Percentiles rank a stretch among this genome's conserved stretches.
phyloP scores from a whole-genome alignment of 2,113 vertebrate genomes.

The Xyliphius kryptos region DNA sequence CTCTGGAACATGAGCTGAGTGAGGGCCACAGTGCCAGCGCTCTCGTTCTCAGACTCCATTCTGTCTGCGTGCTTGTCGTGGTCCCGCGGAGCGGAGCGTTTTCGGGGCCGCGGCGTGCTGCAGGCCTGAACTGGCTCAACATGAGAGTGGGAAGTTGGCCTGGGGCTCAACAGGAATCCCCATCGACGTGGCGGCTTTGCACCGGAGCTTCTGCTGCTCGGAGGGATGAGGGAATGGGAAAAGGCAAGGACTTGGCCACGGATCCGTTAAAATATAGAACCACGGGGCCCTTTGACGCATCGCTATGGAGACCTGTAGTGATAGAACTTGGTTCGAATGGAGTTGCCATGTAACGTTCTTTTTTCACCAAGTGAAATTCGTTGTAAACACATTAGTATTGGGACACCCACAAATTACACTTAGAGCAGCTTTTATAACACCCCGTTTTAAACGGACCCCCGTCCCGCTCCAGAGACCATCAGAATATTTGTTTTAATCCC shows the following conservation, averaged over 20 bases:
- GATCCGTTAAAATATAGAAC: background rate
- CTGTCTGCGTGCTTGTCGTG: conserved; percentile 9
- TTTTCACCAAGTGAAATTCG: too few species aligned
- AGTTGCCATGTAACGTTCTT: too few species aligned
- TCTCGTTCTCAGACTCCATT: background rate
- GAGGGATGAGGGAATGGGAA: conserved; percentile 11
- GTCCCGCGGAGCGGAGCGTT: background rate
- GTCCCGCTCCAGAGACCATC: too few species aligned
- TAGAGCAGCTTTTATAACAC: too few species aligned
- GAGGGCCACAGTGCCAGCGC: background rate
- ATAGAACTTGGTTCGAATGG: too few species aligned
- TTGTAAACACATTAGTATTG: too few species aligned
- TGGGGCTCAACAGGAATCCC: conserved; percentile 51
- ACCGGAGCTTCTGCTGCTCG: conserved; percentile 29
- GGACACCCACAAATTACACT: too few species aligned
- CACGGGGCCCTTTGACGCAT: background rate
- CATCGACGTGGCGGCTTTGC: conserved; percentile 54
- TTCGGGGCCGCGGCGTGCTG: conserved; percentile 1
- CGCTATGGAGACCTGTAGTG: background rate
- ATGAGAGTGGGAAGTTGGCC: conserved; percentile 47
- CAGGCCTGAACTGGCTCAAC: conserved; percentile 9
- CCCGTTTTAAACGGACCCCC: too few species aligned
- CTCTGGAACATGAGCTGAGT: background rate
- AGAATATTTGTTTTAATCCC: too few species aligned
- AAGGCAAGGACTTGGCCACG: background rate